Percentiles rank a stretch among this genome's conserved stretches.
phyloP scores from a whole-genome alignment of 1,140 invertebrate species.

The Prorops nasuta region DNA sequence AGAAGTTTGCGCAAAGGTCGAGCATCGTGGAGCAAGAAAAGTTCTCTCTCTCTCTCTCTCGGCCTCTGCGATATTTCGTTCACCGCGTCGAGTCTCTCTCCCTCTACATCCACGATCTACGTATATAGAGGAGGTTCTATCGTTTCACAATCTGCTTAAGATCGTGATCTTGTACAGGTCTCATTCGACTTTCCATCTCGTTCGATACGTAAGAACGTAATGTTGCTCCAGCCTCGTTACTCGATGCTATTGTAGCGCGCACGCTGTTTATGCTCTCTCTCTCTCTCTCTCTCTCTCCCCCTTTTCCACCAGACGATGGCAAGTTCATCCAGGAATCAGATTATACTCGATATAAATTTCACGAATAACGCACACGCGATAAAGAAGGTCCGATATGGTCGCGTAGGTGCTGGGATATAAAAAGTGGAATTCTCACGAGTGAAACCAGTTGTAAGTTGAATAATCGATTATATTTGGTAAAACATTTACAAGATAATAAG shows the following conservation, averaged over 20 bases:
- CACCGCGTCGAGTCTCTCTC: too few species aligned
- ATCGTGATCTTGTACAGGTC: conserved; percentile 24
- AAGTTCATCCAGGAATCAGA: not conserved
- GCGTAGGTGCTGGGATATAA: too few species aligned
- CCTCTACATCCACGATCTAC: too few species aligned
- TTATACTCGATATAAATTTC: too few species aligned
- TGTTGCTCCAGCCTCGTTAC: conserved; percentile 17
- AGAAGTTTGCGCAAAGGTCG: too few species aligned
- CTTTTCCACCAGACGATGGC: not conserved
- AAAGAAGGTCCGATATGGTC: too few species aligned
- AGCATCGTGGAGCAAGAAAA: too few species aligned
- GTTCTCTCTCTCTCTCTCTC: too few species aligned
- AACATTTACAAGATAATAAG: conserved; percentile 58
- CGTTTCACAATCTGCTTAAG: conserved; percentile 24
- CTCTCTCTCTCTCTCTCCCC: not conserved
- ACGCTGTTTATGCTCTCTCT: too few species aligned
- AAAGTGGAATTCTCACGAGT: too few species aligned
- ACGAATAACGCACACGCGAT: too few species aligned
- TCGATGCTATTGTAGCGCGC: conserved; percentile 18
- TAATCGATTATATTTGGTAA: conserved; percentile 59
- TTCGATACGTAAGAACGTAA: conserved; percentile 19
- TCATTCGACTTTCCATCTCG: conserved; percentile 33
- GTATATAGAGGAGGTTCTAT: conserved; percentile 14
- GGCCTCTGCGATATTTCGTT: too few species aligned
- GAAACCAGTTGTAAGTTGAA: conserved; percentile 40